Base-by-base conservation (phyloP, 2,888 invertebrate genomes). In the Diaphora mendica region DNA sequence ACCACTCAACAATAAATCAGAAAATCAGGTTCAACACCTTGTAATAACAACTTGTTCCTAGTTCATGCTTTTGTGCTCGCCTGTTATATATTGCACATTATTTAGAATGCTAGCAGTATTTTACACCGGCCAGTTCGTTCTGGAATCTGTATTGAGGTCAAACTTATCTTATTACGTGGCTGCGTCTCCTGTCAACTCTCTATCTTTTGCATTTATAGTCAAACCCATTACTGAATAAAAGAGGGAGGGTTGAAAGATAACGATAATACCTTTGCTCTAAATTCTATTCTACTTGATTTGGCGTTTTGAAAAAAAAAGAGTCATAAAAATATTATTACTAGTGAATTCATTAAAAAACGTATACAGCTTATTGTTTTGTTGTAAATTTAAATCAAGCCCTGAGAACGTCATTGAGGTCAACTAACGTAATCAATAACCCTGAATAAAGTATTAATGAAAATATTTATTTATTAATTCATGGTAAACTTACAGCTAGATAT, bases 21-120 rank as follows among this genome's bases (percentile, higher is more conserved):
- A 88, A 91, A 93, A 92, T 89, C 92, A 91, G 91, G 90, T 92
- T 92, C 91, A 92, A 92, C 93, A 92, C 92, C 91, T 92, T 91
- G 91, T 93, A 92, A 90, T 91, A 92, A 93, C 92, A 92, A 91
- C 90, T 92, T 91, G 91, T 92, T 90, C 86, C 83, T 76, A 84
- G 85, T 82, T 85, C 82, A 82, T 71, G 84, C 83, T 83, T 83
- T 84, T 83, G 83, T 87, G 83, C 85, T 82, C 85, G 80, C 86
- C 87, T 87, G 89, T 89, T 90, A 72, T 72, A 91, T 91, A 89
- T 90, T 89, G 86, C 87, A 83, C 82, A 86, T 90, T 91, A 90
- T 90, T 92, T 90, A 90, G 89, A 89, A 89, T 89, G 88, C 87
- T 87, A 86, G 85, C 87, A 86, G 87, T 90, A 90, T 89, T 89